phyloP scores from a whole-genome alignment of 2,888 invertebrate species.

The Melipona bicolor region DNA sequence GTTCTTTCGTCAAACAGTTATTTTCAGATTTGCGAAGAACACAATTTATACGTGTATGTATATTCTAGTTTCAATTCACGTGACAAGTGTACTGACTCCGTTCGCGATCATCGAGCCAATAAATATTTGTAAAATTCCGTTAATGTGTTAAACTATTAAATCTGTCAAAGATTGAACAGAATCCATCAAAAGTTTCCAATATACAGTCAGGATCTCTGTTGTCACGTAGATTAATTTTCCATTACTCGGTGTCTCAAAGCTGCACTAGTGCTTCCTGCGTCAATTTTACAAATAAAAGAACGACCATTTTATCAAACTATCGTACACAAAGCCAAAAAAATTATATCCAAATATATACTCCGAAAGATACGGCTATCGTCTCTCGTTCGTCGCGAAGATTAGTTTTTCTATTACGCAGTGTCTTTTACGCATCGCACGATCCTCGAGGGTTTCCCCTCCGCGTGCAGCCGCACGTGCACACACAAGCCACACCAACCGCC shows the following conservation, averaged over 20 bases:
- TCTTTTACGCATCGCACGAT: constrained; percentile 64
- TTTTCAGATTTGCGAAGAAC: too few relatives aligned
- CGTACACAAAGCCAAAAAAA: not conserved
- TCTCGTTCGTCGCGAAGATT: constrained; percentile 39
- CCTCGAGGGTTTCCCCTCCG: constrained; percentile 45
- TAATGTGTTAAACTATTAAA: too few relatives aligned
- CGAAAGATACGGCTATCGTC: not conserved
- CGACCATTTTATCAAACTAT: not conserved
- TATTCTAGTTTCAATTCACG: too few relatives aligned
- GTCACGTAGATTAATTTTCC: not conserved
- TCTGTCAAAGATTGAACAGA: not conserved
- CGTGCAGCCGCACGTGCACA: constrained; percentile 19
- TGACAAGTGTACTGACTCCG: too few relatives aligned
- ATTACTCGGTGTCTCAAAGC: not conserved
- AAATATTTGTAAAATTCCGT: too few relatives aligned
- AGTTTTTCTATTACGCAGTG: constrained; percentile 68
- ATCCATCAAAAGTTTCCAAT: too few relatives aligned
- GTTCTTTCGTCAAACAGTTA: too few relatives aligned
- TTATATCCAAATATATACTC: not conserved
- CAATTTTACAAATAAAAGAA: too few relatives aligned
- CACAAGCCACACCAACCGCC: constrained; percentile 18
- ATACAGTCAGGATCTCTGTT: not conserved
- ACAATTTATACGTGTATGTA: too few relatives aligned
- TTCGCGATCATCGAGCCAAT: too few relatives aligned
- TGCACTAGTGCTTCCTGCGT: too few relatives aligned